Percentiles rank a stretch among this genome's conserved stretches.
These are phyloP conservation scores for Saimiri boliviensis DNA, from an alignment of 2,113 vertebrate genomes.

Conservation along the genomic window DNA sequence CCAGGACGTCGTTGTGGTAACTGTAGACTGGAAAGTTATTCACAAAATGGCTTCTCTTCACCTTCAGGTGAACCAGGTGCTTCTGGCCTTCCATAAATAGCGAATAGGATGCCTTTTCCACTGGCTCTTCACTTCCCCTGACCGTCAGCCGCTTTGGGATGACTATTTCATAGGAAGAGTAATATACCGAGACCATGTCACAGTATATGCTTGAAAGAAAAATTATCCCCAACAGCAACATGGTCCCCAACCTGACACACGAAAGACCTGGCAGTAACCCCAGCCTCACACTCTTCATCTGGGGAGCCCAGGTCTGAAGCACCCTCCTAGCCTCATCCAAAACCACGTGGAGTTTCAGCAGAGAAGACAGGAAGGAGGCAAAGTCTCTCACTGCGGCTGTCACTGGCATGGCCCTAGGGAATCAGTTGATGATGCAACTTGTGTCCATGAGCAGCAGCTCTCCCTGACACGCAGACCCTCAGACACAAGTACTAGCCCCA, in stretches of 20 bases:
- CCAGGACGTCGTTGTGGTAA: neutral
- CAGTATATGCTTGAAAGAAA: neutral
- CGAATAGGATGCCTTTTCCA: slow-evolving; percentile 2
- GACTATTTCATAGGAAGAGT: slow-evolving; percentile 47
- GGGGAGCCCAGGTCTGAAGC: neutral
- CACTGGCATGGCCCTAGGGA: neutral
- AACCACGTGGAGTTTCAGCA: neutral
- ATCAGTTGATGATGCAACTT: neutral
- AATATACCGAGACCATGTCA: neutral
- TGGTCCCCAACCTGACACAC: neutral
- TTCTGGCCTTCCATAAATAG: slow-evolving; percentile 20
- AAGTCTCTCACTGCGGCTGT: neutral
- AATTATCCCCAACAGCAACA: slow-evolving; percentile 27
- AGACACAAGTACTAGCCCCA: neutral
- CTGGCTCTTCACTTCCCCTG: neutral
- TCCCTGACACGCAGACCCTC: neutral
- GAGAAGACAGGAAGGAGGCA: neutral
- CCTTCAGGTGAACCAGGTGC: slow-evolving; percentile 25
- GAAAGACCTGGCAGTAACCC: neutral
- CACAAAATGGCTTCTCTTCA: slow-evolving; percentile 41
- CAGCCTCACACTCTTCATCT: neutral
- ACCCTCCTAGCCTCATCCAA: neutral
- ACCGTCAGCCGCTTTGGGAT: slow-evolving; percentile 43
- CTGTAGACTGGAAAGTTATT: slow-evolving; percentile 52
- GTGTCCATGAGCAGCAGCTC: neutral